Base-by-base conservation (phyloP, 1,140 invertebrate species). In the Musca vetustissima region DNA sequence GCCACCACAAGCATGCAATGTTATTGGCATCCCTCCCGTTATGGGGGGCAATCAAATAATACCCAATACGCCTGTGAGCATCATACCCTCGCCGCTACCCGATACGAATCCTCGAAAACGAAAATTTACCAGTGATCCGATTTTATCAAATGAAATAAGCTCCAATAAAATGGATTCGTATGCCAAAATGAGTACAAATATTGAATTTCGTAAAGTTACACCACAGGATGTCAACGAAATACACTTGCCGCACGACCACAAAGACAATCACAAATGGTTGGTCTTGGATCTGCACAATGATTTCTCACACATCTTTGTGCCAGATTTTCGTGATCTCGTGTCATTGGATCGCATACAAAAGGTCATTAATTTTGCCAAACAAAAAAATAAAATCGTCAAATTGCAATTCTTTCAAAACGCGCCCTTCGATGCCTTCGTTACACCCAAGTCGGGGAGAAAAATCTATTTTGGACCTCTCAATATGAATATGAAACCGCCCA, bases 261-360 rank as follows among this genome's bases (percentile, higher is more conserved):
- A 43, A 0, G 22, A 64, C 0, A 72, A 80, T 65, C 80, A 82
- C 67, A 74, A 75, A 50, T 82, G 80, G 80, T 64, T 82, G 17
- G 76, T 82, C 8, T 43, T 82, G 0, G 75, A 82, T 52, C 66
- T 82, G 14, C 75, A 64, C 4, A 76, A 78, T 47, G 80, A 82
- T 57, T 82, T 82, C 57, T 82, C 80, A 1, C 80, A 82, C 61
- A 82, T 82, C 28, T 80, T 76, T 25, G 75, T 82, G 17, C 80
- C 80, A 1, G 70, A 75, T 4, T 78, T 78, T 47, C 68, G 67
- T 7, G 75, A 79, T 50, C 75, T 77, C 69, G 73, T 80, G 11
- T 76, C 79, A 0, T 36, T 76, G 53, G 77, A 78, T 69, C 73
- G 79, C 2, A 81, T 81, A 28, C 71, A 81, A 64, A 75, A 73